Conservation (phyloP, 2,797 vertebrate species). For the Chiroxiphia lanceolata region DNA sequence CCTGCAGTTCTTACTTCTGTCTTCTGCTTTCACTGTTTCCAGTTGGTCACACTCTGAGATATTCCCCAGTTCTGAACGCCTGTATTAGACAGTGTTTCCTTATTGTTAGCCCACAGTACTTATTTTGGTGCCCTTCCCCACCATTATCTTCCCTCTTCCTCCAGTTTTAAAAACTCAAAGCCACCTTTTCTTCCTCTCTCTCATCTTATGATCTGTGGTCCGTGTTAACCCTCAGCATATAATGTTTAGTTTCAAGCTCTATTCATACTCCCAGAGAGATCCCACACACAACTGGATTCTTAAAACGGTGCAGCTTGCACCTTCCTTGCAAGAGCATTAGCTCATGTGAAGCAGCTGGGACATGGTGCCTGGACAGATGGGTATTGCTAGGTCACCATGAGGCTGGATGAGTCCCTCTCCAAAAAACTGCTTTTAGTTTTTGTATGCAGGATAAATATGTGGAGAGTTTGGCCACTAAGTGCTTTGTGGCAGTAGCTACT, state of each 20-base stretch:
- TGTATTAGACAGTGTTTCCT: neutral
- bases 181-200: neutral
- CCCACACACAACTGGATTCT: neutral
- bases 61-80: neutral
- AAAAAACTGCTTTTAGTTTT: neutral
- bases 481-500: neutral
- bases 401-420: neutral
- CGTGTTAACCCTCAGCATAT: accelerated
- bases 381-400: neutral
- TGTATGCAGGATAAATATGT: neutral
- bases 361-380: no score
- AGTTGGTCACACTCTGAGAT: neutral
- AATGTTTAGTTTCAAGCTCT: neutral
- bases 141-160: neutral
- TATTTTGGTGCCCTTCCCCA: neutral
- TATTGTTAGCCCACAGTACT: neutral
- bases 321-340: neutral
- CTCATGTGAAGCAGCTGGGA: neutral
- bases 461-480: neutral
- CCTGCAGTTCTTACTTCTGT: neutral
- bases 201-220: neutral
- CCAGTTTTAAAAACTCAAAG: neutral
- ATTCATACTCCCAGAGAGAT: neutral
- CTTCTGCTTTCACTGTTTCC: neutral
- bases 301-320: neutral